Evolutionary conservation across 53 echinoderm and acorn worm genomes (phyloP).

Genomic region (Glandiceps talaboti): DNA sequence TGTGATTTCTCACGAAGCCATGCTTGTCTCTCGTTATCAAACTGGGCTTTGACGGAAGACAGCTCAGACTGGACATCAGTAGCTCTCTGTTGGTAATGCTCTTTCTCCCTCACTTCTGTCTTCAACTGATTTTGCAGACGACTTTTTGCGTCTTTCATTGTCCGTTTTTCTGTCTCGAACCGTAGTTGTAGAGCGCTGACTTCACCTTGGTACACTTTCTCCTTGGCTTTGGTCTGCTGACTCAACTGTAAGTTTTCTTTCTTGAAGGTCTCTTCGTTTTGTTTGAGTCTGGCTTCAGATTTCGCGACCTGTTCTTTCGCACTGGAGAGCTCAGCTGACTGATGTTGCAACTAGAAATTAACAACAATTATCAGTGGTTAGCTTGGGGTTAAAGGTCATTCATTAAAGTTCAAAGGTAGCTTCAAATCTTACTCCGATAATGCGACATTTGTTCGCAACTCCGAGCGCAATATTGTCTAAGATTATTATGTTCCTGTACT

Average conservation of each 20-base stretch:
- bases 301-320: background rate
- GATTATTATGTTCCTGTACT: no score
- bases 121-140: background rate
- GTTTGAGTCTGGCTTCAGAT: background rate
- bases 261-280: background rate
- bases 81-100: background rate
- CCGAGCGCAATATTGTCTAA: no score
- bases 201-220: background rate
- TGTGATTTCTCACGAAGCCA: slow-evolving; percentile 58
- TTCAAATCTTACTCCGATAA: no score
- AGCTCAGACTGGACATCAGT: background rate
- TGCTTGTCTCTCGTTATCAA: slow-evolving; percentile 42
- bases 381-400: no score
- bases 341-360: background rate
- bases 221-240: background rate
- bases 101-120: background rate
- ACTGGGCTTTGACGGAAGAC: slow-evolving; percentile 38
- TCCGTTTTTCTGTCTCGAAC: background rate
- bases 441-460: no score
- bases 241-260: background rate
- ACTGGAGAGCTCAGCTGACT: background rate
- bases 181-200: background rate
- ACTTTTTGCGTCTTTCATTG: background rate
- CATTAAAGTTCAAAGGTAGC: no score
- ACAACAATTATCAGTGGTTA: no score